These are phyloP conservation scores for Jacana jacana DNA, from an alignment of 2,113 vertebrate genomes.

Conservation along the genomic window DNA sequence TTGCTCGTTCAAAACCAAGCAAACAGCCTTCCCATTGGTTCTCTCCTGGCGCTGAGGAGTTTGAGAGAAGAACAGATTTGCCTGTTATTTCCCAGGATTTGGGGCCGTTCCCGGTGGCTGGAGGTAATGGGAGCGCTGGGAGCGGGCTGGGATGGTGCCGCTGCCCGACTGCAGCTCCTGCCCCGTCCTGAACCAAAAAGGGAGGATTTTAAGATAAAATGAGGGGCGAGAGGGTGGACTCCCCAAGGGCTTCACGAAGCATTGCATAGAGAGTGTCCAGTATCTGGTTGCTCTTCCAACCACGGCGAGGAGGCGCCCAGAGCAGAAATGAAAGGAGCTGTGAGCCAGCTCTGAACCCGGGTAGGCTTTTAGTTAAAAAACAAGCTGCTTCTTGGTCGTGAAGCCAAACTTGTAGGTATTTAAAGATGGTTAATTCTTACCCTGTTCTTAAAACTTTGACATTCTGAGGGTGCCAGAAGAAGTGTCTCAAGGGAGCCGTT, in stretches of 20 bases:
- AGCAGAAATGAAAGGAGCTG: not conserved
- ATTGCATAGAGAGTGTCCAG: no score
- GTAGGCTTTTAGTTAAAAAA: not conserved
- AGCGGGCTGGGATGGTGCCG: not conserved
- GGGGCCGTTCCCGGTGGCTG: not conserved
- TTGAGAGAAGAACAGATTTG: not conserved
- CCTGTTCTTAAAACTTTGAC: not conserved
- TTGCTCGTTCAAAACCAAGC: not conserved
- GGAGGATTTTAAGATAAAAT: not conserved
- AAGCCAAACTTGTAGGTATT: not conserved
- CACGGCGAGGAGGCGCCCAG: not conserved
- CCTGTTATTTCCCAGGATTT: not conserved
- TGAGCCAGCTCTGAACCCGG: not conserved
- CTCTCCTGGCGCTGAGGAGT: not conserved
- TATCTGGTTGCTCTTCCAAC: not conserved
- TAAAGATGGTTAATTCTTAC: not conserved
- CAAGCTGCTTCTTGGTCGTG: not conserved
- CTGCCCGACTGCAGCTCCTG: not conserved
- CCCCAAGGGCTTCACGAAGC: not conserved
- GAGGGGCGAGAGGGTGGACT: not conserved
- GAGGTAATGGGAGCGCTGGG: fast-evolving
- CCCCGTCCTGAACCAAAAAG: not conserved
- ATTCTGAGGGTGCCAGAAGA: not conserved
- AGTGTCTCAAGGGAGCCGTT: not conserved
- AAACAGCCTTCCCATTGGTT: not conserved